Evolutionary conservation across 2,888 invertebrate genomes (phyloP).

Genomic region (Slavum lentiscoides): DNA sequence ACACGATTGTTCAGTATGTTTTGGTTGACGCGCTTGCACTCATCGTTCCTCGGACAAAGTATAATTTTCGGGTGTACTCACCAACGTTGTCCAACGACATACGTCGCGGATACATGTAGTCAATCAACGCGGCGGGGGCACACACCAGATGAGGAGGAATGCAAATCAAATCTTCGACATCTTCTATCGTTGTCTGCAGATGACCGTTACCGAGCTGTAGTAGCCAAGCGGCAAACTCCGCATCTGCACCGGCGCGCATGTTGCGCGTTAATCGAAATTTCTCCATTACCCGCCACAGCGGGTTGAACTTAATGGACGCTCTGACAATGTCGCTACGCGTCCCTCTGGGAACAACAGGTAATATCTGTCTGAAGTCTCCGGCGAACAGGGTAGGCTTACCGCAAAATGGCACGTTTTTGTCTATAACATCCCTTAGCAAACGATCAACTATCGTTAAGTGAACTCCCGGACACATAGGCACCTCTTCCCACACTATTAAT

Average conservation of each 20-base stretch:
- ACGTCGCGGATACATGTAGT: neutral
- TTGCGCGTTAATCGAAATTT: constrained; percentile 20
- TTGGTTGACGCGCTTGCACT: constrained; percentile 39
- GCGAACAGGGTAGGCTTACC: neutral
- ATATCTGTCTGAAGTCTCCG: constrained; percentile 29
- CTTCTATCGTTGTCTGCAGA: neutral
- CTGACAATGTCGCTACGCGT: constrained; percentile 21
- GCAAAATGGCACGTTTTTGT: neutral
- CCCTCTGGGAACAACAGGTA: constrained; percentile 22
- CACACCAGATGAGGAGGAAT: too few relatives aligned
- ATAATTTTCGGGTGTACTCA: constrained; percentile 37
- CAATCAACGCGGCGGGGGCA: neutral
- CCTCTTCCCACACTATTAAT: constrained; percentile 41
- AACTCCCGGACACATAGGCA: constrained; percentile 33
- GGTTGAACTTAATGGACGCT: constrained; percentile 19
- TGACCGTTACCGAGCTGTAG: neutral
- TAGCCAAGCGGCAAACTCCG: neutral
- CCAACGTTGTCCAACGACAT: constrained; percentile 4
- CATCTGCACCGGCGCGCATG: constrained; percentile 45
- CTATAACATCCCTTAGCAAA: neutral
- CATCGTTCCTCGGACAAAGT: constrained; percentile 48
- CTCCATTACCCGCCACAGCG: constrained; percentile 36
- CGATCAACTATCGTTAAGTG: neutral
- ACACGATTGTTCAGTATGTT: neutral
- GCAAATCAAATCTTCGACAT: too few relatives aligned